Percentiles rank a stretch among this genome's conserved stretches.
These are phyloP conservation scores for Dasyornis broadbenti DNA, from an alignment of 2,113 vertebrate genomes.

Conservation along the genomic window DNA sequence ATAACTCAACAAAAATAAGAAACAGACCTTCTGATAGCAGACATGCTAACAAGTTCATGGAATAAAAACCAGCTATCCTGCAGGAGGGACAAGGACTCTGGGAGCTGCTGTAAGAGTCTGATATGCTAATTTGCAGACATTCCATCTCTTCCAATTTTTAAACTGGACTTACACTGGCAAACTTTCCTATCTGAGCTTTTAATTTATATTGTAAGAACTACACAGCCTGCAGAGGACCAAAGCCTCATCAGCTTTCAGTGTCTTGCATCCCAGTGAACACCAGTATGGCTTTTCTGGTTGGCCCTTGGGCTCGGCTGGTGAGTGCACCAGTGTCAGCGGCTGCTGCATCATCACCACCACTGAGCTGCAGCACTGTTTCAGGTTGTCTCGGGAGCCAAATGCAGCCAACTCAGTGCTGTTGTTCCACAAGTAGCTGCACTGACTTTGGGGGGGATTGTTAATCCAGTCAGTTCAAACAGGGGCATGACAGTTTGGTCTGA, in stretches of 20 bases:
- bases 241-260: neutral
- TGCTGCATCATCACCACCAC: accelerated
- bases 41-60: neutral
- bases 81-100: neutral
- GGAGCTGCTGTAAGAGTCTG: neutral
- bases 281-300: neutral
- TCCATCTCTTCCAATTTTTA: neutral
- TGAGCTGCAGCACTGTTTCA: accelerated
- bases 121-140: neutral
- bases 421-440: neutral
- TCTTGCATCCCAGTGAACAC: neutral
- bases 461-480: neutral
- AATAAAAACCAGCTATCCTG: neutral
- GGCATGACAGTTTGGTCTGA: neutral
- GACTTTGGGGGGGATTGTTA: neutral
- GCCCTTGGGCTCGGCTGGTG: accelerated
- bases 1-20: conserved; percentile 58
- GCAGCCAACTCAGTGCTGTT: neutral
- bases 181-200: neutral
- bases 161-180: neutral
- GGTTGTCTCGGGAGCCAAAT: neutral
- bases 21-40: conserved; percentile 51
- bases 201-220: neutral
- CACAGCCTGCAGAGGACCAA: neutral
- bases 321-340: accelerated